Evolutionary conservation across 53 echinoderm and acorn worm genomes (phyloP).

Genomic region (Holothuria scabra): DNA sequence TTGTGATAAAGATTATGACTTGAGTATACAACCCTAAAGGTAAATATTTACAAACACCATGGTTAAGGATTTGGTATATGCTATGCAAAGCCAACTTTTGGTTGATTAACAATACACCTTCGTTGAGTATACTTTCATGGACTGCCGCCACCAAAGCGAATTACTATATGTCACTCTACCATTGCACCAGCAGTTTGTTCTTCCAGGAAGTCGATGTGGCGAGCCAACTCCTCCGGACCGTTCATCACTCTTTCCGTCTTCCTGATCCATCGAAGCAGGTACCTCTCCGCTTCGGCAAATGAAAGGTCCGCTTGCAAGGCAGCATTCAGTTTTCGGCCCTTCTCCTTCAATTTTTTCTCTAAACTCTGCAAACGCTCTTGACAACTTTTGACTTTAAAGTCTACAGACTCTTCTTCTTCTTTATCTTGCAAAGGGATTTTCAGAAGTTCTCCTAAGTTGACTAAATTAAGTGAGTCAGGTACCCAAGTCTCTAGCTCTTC

Average conservation of each 20-base stretch:
- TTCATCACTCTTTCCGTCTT: conserved; percentile 76
- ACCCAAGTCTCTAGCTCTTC: conserved; percentile 26
- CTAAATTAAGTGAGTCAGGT: conserved; percentile 34
- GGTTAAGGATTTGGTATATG: neutral
- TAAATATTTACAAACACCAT: neutral
- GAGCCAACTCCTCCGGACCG: conserved; percentile 66
- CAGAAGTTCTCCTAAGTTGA: conserved; percentile 38
- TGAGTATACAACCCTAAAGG: neutral
- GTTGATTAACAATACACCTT: neutral
- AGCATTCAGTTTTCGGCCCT: conserved; percentile 59
- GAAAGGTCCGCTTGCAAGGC: conserved; percentile 73
- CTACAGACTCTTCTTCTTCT: conserved; percentile 62
- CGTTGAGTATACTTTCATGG: neutral
- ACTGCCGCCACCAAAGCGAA: conserved; percentile 12
- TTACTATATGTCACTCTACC: conserved; percentile 21
- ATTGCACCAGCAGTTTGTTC: conserved; percentile 57
- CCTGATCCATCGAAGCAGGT: conserved; percentile 85
- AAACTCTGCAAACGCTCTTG: conserved; percentile 71
- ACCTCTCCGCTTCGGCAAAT: conserved; percentile 74
- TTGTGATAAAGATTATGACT: neutral
- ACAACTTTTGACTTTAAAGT: conserved; percentile 57
- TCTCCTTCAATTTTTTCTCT: conserved; percentile 56
- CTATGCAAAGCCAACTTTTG: neutral
- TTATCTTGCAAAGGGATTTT: conserved; percentile 37
- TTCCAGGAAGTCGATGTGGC: conserved; percentile 61